These are phyloP conservation scores for Lycia hirtaria DNA, from an alignment of 2,888 invertebrate species.

Conservation along the genomic window DNA sequence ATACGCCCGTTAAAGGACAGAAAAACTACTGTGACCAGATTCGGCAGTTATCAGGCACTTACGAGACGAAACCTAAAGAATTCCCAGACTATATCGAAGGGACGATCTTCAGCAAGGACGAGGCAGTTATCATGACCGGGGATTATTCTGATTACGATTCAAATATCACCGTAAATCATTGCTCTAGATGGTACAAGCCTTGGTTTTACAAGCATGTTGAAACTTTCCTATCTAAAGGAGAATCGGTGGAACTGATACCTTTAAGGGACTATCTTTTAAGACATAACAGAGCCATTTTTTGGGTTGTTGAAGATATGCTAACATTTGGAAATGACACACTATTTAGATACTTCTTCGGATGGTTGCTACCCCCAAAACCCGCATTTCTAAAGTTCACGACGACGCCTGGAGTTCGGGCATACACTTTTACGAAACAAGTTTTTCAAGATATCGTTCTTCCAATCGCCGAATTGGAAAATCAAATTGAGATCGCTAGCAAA, in stretches of 20 bases:
- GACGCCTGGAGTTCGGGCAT: conserved; percentile 87
- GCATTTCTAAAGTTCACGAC: conserved; percentile 90
- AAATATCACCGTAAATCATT: conserved; percentile 80
- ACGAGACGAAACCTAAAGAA: conserved; percentile 68
- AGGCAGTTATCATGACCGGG: conserved; percentile 88
- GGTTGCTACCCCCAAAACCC: conserved; percentile 89
- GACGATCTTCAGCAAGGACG: conserved; percentile 86
- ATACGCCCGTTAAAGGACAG: conserved; percentile 87
- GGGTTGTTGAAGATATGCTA: conserved; percentile 90
- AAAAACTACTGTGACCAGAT: conserved; percentile 87
- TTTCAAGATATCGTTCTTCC: conserved; percentile 90
- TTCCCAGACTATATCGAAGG: conserved; percentile 88
- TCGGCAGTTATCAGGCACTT: conserved; percentile 85
- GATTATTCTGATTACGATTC: conserved; percentile 86
- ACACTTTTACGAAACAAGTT: conserved; percentile 89
- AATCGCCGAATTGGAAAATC: conserved; percentile 86
- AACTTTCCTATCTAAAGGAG: conserved; percentile 80
- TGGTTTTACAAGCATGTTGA: conserved; percentile 90
- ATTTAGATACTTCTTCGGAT: conserved; percentile 87
- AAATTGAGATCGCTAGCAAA: conserved; percentile 85
- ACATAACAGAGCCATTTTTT: conserved; percentile 89
- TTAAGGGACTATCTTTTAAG: conserved; percentile 87
- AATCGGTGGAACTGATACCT: conserved; percentile 86
- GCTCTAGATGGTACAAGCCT: conserved; percentile 88
- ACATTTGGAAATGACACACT: conserved; percentile 88